Evolutionary conservation across 1,140 invertebrate genomes (phyloP).

Genomic region (Microvelia longipes): DNA sequence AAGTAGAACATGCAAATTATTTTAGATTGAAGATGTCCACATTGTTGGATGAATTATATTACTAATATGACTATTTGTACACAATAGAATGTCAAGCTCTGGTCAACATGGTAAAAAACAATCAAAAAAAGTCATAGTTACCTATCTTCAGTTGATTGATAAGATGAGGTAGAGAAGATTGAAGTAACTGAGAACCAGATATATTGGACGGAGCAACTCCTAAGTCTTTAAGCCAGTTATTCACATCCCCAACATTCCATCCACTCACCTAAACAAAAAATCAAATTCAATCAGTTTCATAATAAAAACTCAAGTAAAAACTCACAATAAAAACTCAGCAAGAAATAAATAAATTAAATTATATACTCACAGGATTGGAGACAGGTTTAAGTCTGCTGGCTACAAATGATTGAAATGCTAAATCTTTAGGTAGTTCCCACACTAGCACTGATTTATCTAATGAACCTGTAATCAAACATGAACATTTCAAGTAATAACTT

Average conservation of each 20-base stretch:
- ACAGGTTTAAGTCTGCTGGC: constrained; percentile 9
- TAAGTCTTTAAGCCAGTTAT: constrained; percentile 4
- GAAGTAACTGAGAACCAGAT: constrained; percentile 1
- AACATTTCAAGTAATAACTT: too few relatives aligned
- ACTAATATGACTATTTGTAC: too few relatives aligned
- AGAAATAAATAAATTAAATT: not conserved
- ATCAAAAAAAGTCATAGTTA: too few relatives aligned
- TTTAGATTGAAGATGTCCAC: too few relatives aligned
- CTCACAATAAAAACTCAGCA: not conserved
- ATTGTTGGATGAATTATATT: too few relatives aligned
- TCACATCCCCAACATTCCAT: constrained; percentile 8
- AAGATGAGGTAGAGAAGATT: constrained; percentile 5
- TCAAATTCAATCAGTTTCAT: not conserved
- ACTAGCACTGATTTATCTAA: constrained; percentile 38
- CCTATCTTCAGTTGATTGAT: constrained; percentile 7
- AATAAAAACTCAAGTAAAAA: not conserved
- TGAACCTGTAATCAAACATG: constrained; percentile 25
- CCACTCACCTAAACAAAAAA: constrained; percentile 4
- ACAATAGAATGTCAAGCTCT: too few relatives aligned
- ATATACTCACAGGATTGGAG: constrained; percentile 7
- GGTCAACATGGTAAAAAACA: too few relatives aligned
- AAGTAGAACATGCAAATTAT: too few relatives aligned
- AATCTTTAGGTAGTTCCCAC: constrained; percentile 39
- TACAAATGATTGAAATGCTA: constrained; percentile 25
- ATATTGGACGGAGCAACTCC: constrained; percentile 7